Evolutionary conservation across 2,888 invertebrate genomes (phyloP).

Genomic region (Silvanus unidentatus): DNA sequence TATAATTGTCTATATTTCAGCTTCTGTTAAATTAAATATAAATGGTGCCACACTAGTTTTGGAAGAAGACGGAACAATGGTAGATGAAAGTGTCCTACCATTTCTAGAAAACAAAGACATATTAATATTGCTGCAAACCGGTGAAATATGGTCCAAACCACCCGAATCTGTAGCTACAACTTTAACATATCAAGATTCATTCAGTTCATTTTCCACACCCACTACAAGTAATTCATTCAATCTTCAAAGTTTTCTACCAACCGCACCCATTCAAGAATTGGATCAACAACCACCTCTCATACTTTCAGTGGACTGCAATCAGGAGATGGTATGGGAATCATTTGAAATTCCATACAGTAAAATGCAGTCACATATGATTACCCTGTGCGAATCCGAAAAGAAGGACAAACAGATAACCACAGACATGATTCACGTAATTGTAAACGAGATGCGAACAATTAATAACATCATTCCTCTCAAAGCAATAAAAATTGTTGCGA

Average conservation of each 20-base stretch:
- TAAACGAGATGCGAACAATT: conserved; percentile 19
- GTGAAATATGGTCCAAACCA: neutral
- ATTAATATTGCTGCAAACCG: conserved; percentile 5
- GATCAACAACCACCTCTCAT: neutral
- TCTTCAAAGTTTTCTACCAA: no score
- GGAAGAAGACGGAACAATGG: conserved; percentile 9
- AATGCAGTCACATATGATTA: conserved; percentile 12
- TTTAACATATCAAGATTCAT: no score
- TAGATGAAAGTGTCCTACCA: conserved; percentile 7
- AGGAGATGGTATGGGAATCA: conserved; percentile 12
- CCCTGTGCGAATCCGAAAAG: conserved; percentile 13
- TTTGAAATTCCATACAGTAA: conserved; percentile 17
- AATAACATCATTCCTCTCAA: conserved; percentile 17
- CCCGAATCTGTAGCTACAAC: no score
- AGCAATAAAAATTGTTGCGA: conserved; percentile 20
- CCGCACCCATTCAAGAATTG: no score
- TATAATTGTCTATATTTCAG: conserved; percentile 1
- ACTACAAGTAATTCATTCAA: no score
- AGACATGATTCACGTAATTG: conserved; percentile 16
- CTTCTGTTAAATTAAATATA: conserved; percentile 6
- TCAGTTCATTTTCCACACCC: no score
- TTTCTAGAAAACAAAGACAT: neutral
- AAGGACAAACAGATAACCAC: conserved; percentile 9
- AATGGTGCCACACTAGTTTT: conserved; percentile 7
- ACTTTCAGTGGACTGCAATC: conserved; percentile 5